Conservation (phyloP, 1,140 invertebrate species). For the silkworm (Bombyx mori) region DNA sequence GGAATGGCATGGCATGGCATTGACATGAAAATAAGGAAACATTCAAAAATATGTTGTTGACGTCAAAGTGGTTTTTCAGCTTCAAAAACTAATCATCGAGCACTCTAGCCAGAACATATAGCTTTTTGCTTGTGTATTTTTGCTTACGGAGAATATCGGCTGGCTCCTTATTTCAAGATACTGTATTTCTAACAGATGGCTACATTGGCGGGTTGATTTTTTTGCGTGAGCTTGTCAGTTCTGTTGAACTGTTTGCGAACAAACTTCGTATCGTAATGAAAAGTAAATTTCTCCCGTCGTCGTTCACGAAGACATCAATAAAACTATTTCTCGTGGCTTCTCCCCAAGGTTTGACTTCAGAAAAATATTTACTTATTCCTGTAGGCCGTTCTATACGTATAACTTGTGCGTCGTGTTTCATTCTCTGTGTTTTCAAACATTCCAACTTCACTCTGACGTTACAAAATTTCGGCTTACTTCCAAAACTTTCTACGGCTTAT, state of each 20-base stretch:
- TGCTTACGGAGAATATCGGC: no score
- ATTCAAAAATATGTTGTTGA: no score
- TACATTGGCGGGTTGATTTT: constrained; percentile 9
- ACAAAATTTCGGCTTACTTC: no score
- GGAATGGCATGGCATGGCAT: no score
- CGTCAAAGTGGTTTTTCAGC: no score
- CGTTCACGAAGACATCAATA: constrained; percentile 42
- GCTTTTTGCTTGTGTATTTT: no score
- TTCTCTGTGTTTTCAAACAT: constrained; percentile 3
- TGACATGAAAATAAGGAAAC: no score
- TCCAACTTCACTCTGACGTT: no score
- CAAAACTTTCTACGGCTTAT: no score
- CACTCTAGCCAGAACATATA: no score
- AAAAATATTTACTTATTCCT: constrained; percentile 35
- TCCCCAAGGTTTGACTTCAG: constrained; percentile 21
- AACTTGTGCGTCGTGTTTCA: constrained; percentile 6
- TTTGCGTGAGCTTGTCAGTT: constrained; percentile 29
- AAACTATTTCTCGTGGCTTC: constrained; percentile 35
- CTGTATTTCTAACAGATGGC: background rate
- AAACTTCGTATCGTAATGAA: constrained; percentile 55
- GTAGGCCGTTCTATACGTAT: constrained; percentile 9
- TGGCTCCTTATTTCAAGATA: no score
- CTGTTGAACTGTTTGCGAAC: constrained; percentile 43
- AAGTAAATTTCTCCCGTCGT: constrained; percentile 47
- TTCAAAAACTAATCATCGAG: no score